Evolutionary conservation across 2,797 vertebrate species (phyloP).

Genomic region (Pipistrellus pipistrellus): DNA sequence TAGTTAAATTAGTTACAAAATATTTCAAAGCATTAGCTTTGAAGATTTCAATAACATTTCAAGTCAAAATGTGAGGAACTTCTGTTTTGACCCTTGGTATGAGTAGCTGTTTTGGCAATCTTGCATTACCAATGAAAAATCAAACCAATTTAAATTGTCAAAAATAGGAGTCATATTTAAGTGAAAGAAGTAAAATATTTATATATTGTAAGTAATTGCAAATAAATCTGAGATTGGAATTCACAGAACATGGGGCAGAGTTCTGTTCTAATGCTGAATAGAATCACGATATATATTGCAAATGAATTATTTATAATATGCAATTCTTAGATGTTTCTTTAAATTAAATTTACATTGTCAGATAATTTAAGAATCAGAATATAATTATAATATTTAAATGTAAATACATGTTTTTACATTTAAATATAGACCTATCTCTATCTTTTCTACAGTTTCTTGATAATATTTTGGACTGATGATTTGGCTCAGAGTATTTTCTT

Average conservation of each 20-base stretch:
- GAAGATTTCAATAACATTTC: not conserved
- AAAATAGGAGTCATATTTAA: not conserved
- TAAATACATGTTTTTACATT: not conserved
- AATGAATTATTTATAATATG: constrained; percentile 50
- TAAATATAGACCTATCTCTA: not conserved
- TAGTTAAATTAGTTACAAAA: not conserved
- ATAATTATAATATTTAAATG: not conserved
- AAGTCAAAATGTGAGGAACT: not conserved
- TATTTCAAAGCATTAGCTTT: not conserved
- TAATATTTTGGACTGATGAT: not conserved
- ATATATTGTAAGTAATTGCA: not conserved
- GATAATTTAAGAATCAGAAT: not conserved
- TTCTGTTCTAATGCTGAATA: not conserved
- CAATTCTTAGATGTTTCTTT: constrained; percentile 28
- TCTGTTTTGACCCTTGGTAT: not conserved
- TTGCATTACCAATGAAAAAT: constrained; percentile 68
- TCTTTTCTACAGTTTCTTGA: not conserved
- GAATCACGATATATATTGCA: constrained; percentile 14
- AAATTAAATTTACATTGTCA: constrained; percentile 7
- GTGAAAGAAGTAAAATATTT: constrained; percentile 45
- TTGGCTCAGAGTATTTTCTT: constrained; percentile 10
- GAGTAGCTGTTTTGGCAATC: not conserved
- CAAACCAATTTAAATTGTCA: not conserved
- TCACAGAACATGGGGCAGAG: not conserved
- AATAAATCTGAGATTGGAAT: constrained; percentile 18